Base-by-base conservation (phyloP, 2,113 vertebrate genomes). In the Isichthys henryi region DNA sequence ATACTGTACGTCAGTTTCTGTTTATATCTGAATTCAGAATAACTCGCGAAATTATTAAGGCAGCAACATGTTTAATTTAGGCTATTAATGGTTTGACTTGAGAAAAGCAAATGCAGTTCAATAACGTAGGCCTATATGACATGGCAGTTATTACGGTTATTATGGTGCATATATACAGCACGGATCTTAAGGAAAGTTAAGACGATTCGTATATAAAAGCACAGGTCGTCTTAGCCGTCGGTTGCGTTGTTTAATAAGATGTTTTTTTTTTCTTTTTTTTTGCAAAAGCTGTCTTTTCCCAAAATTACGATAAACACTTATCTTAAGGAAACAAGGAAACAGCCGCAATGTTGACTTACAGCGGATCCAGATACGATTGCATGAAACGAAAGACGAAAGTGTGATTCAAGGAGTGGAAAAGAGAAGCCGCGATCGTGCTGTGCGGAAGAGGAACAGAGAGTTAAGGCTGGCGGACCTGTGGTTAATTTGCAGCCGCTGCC, bases 271-370 rank as follows among this genome's bases (percentile, higher is more conserved):
- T 8, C 10, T 23, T 10, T 31, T 13, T 27, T 3, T 46, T 46
- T 62, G 52, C 58, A 89, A 43, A 89, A 9, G 23, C 0, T 52
- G 39, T 23, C 77, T n/a, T 80, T 84, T 6, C 52, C 9, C 74
- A 62, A 11, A 74, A 88, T 88, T 88, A n/a, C 17, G 15, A 88
- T 88, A 88, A 90, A 66, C 70, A 46, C 52, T 83, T 83, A 82
- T 90, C 74, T 88, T 9, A 43, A 39, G 43, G 50, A 80, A 88
- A 88, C 86, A 90, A 66, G 77, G 49, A 23, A 11, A 35, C 58
- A 19, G 21, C 10, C 23, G 48, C 56, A 48, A 48, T 77, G 43
- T 86, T 46, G 50, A 50, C n/a, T 23, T 83, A 53, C 3, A 87
- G 27, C 31, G 35, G 66, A 56, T 87, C 48, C 85, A 87, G 7